These are phyloP conservation scores for Ceyx margarethae DNA, from an alignment of 2,113 vertebrate genomes.

Conservation along the genomic window DNA sequence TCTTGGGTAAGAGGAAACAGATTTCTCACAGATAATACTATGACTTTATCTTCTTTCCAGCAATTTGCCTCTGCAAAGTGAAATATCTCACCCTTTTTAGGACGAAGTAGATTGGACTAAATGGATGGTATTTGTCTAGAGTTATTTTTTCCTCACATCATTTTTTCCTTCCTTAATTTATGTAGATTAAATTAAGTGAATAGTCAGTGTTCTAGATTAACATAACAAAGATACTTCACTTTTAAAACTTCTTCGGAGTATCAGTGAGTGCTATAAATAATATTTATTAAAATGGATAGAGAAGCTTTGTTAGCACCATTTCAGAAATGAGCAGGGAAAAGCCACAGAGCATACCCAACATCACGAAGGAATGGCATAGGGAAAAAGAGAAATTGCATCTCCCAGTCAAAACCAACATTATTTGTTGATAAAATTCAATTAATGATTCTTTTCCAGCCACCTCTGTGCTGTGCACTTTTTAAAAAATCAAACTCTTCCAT, in stretches of 20 bases:
- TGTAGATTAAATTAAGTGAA: not conserved
- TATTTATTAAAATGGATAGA: not conserved
- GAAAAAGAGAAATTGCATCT: not conserved
- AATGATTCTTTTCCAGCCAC: not conserved
- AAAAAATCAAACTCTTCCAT: not conserved
- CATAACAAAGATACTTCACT: not conserved
- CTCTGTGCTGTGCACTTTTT: not conserved
- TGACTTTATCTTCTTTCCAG: slow-evolving; percentile 41
- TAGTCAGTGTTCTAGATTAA: not conserved
- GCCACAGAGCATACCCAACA: not conserved
- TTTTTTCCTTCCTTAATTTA: not conserved
- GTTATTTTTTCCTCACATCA: not conserved
- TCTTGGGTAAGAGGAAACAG: slow-evolving; percentile 84
- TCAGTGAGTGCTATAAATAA: not conserved
- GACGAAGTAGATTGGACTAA: not conserved
- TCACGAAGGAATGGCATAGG: not conserved
- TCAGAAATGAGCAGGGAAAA: not conserved
- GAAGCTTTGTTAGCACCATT: not conserved
- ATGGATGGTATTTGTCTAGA: not conserved
- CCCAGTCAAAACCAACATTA: not conserved
- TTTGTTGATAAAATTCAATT: not conserved
- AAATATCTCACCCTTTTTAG: slow-evolving; percentile 34
- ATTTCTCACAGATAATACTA: slow-evolving; percentile 47
- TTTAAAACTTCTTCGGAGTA: not conserved
- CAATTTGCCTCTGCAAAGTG: slow-evolving; percentile 38